Evolutionary conservation across 2,888 invertebrate species (phyloP).

Genomic region (Rambutsinella grinnellia): DNA sequence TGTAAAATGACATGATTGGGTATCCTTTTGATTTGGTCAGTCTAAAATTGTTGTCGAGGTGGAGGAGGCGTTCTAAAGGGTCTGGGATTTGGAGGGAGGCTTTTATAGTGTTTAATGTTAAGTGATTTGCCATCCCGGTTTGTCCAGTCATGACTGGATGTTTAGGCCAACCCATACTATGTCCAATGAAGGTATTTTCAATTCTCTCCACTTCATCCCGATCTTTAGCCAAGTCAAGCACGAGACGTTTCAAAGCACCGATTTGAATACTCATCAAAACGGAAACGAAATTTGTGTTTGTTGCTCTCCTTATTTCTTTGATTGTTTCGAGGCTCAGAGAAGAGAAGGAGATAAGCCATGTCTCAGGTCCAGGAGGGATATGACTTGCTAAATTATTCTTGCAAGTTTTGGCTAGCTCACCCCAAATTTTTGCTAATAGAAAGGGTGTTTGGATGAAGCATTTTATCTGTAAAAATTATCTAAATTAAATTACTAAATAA

Average conservation of each 20-base stretch:
- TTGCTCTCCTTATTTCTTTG: conserved; percentile 36
- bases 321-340: conserved; percentile 32
- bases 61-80: conserved; percentile 11
- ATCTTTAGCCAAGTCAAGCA: neutral
- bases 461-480: too few relatives aligned
- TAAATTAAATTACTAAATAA: too few relatives aligned
- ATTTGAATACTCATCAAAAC: conserved; percentile 31
- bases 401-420: neutral
- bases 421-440: neutral
- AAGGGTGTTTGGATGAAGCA: too few relatives aligned
- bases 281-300: conserved; percentile 35
- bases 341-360: conserved; percentile 50
- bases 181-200: neutral
- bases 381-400: neutral
- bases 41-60: conserved; percentile 7
- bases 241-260: conserved; percentile 26
- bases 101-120: neutral
- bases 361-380: too few relatives aligned
- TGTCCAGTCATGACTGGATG: conserved; percentile 23
- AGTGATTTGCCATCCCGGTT: conserved; percentile 36
- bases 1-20: neutral
- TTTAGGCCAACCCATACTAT: conserved; percentile 23
- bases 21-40: neutral
- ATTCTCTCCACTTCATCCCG: neutral
- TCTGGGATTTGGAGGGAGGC: neutral